Base-by-base conservation (phyloP, 1,140 invertebrate genomes). In the Drosophila subobscura region DNA sequence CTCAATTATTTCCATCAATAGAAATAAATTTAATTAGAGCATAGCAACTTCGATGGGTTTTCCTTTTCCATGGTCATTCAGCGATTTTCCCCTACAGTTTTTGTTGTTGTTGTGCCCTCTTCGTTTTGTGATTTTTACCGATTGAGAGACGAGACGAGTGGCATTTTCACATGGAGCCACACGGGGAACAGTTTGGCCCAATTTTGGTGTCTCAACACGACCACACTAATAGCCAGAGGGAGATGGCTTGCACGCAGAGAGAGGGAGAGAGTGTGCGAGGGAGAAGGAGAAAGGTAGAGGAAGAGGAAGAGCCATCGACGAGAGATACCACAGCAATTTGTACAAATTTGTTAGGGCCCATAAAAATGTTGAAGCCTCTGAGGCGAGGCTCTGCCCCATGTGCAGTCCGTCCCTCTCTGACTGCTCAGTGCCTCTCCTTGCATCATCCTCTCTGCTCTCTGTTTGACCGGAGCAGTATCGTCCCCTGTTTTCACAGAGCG, bases 271-370 rank as follows among this genome's bases (percentile, higher is more conserved):
- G 20, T 33, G 16, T 20, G 16, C 16, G 20, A 27, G 20, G 2
- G 47, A 12, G 54, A 33, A 20, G 58, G 56, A 22, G 29, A 27
- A 12, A 14, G 41, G 12, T 8, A 37, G 49, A 51, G 22, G 29
- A 14, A 50, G 12, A 50, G 47, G 14, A 14, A 29, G 49, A 29
- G 50, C 25, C n/a, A 29, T 51, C 25, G 50, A 50, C 37, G 54
- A 63, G 45, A 46, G 59, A 79, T 44, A 79, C 67, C 59, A 74
- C 57, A 67, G 65, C 77, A 85, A 85, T 85, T 85, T 85, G 81
- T 85, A 86, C 73, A 74, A 85, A 85, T 85, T 85, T 74, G 81
- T 86, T 85, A 74, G 61, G 81, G 77, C 81, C 52, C 77, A 85
- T 85, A 85, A 85, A 85, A 86, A 67, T 67, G 70, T 72, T 60